Percentiles rank a stretch among this genome's conserved stretches.
Conservation (phyloP, 2,888 invertebrate species). For the Drosophila sordidapex region DNA sequence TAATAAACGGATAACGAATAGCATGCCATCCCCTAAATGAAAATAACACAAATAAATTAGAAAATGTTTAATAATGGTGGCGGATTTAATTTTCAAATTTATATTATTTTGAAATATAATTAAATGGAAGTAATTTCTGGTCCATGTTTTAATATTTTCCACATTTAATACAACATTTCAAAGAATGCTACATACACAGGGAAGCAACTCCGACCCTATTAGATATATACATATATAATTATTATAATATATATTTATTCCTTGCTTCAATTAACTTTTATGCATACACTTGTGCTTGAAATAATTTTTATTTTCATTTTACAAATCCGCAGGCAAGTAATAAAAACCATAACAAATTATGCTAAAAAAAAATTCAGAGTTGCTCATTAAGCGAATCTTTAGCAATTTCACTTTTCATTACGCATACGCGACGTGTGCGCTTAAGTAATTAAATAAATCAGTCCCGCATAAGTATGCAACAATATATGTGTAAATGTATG, state of each 20-base stretch:
- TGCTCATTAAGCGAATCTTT: conserved; percentile 25
- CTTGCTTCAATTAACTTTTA: neutral
- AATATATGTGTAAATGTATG: conserved; percentile 15
- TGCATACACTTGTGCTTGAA: neutral
- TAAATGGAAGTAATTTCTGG: neutral
- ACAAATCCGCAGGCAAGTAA: conserved; percentile 1
- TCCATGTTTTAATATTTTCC: neutral
- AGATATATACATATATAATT: neutral
- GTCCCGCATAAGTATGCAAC: conserved; percentile 34
- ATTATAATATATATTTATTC: neutral
- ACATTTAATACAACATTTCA: neutral
- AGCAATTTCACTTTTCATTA: conserved; percentile 50
- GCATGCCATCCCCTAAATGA: neutral
- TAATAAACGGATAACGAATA: conserved; percentile 10
- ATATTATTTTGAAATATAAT: neutral
- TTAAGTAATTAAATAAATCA: conserved; percentile 53
- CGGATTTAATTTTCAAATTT: neutral
- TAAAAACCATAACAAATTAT: conserved; percentile 5
- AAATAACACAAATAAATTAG: neutral
- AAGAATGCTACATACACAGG: neutral
- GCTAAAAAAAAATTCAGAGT: neutral
- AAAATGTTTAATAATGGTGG: neutral
- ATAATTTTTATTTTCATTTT: neutral
- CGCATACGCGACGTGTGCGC: conserved; percentile 31
- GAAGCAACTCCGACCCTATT: neutral